Evolutionary conservation across 2,888 invertebrate species (phyloP).

Genomic region (Trissolcus japonicus): DNA sequence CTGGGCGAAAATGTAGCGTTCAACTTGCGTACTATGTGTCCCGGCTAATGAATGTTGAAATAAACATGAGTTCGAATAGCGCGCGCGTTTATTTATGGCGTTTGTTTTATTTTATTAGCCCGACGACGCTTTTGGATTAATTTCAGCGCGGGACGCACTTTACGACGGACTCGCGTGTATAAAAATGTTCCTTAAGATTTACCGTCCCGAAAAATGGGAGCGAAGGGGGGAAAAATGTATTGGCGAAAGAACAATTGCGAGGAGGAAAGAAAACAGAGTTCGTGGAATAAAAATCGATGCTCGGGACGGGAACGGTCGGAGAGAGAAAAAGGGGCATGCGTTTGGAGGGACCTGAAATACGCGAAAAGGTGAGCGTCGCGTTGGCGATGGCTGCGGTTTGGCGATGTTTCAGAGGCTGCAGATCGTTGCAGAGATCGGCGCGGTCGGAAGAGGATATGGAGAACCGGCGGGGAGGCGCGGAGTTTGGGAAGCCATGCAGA

Average conservation of each 20-base stretch:
- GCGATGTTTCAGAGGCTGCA: conserved; percentile 68
- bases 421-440: conserved; percentile 55
- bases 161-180: background rate
- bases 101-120: too few species aligned
- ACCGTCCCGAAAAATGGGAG: too few species aligned
- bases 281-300: conserved; percentile 29
- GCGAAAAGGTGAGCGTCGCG: conserved; percentile 59
- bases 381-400: conserved; percentile 70
- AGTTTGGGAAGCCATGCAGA: conserved; percentile 33
- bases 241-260: conserved; percentile 8
- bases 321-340: conserved; percentile 30
- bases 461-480: conserved; percentile 41
- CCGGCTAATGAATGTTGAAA: too few species aligned
- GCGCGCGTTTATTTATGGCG: background rate
- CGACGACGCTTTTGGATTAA: too few species aligned
- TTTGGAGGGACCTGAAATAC: conserved; percentile 58
- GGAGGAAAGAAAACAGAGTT: conserved; percentile 4
- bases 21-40: too few species aligned
- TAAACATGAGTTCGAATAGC: background rate
- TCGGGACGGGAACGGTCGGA: conserved; percentile 15
- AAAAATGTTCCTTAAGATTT: too few species aligned
- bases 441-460: conserved; percentile 52
- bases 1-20: too few species aligned
- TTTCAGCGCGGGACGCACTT: background rate
- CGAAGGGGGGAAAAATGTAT: too few species aligned